Base-by-base conservation (phyloP, 2,888 invertebrate genomes). In the Polylopha cassiicola region DNA sequence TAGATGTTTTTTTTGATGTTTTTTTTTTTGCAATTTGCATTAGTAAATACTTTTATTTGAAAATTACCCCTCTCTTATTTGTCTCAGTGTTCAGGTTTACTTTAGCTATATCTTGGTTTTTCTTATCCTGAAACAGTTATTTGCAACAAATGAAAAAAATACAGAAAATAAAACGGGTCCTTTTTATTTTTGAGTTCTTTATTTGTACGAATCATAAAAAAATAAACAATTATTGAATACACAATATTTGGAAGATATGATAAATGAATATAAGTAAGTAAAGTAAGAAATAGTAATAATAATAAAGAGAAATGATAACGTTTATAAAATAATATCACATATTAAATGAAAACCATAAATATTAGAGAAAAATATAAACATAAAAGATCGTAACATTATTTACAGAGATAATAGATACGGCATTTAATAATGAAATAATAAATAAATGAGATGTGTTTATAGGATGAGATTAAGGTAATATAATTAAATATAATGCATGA, bases 171-270 rank as follows among this genome's bases (percentile, higher is more conserved):
- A 51, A 50, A 43, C 31, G 38, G 43, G 22, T 18, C 10, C 15
- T 20, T 15, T 46, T 46, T 24, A 47, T 52, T 63, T 66, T 64
- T 37, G 22, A 65, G 76, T 76, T 76, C 79, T 82, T 80, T 81
- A 82, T 82, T 82, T 80, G 81, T 80, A 82, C 75, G 79, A 71
- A 63, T 65, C 58, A 51, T 58, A 58, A 52, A 39, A 43, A 46
- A 50, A 39, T 39, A 43, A 18, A 47, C 36, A 47, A 38, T 48
- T 36, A 48, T 37, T 38, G n/a, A 28, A 48, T 30, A 47, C 36
- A 37, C 16, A 47, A 20, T 37, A 33, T 29, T 37, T 41, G 26
- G 39, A 29, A 38, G 17, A 41, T 24, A 34, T 30, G 2, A 39
- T 29, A 44, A 23, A 31, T 33, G 39, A 32, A 32, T 22, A 11